Conservation (phyloP, 2,797 vertebrate genomes). For the Cossypha dichroa region DNA sequence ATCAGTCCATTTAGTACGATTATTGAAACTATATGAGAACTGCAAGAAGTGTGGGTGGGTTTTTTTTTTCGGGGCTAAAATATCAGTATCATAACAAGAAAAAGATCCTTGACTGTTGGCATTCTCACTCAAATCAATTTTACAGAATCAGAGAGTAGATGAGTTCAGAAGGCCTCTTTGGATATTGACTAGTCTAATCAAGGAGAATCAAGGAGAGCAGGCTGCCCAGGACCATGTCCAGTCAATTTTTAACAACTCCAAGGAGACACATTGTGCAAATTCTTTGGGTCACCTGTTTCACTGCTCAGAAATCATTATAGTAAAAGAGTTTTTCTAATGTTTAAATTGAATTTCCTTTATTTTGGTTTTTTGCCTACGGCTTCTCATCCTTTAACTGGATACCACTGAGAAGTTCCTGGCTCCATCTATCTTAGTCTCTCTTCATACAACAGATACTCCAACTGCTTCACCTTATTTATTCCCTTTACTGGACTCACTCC, state of each 20-base stretch:
- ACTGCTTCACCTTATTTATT: neutral
- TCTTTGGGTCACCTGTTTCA: neutral
- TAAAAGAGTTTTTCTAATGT: neutral
- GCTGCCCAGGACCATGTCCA: neutral
- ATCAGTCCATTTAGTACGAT: neutral
- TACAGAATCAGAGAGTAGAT: neutral
- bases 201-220: neutral
- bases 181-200: neutral
- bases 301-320: neutral
- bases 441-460: neutral
- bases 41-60: neutral
- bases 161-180: neutral
- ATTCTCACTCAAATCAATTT: neutral
- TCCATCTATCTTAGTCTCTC: neutral
- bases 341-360: neutral
- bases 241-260: neutral
- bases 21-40: neutral
- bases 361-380: neutral
- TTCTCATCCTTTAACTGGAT: neutral
- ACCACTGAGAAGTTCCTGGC: neutral
- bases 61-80: neutral
- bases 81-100: neutral
- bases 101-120: neutral
- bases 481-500: neutral
- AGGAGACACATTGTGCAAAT: neutral